Conservation (phyloP, 2,888 invertebrate species). For the Lasioglossum vierecki region DNA sequence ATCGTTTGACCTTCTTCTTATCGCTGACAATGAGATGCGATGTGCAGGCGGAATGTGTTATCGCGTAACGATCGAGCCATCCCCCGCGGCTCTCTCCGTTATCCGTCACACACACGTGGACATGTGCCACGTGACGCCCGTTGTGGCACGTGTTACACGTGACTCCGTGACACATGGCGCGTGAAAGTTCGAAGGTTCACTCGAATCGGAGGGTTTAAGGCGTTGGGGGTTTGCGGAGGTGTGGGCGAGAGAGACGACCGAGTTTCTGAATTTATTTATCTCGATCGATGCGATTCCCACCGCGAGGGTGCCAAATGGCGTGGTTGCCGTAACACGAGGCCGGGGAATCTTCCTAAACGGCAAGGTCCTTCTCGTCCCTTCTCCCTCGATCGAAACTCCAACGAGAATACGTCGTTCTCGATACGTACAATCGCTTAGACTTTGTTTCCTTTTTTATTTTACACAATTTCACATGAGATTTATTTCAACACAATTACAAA, state of each 20-base stretch:
- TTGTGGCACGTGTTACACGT: too few relatives aligned
- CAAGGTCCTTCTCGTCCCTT: constrained; percentile 36
- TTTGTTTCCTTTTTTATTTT: too few relatives aligned
- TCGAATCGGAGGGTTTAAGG: not conserved
- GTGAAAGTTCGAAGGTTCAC: constrained; percentile 5
- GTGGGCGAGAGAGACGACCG: not conserved
- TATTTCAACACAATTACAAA: too few relatives aligned
- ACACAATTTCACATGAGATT: too few relatives aligned
- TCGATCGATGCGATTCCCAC: not conserved
- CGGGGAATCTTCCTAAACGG: constrained; percentile 34
- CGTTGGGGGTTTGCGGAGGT: not conserved
- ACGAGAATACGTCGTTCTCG: not conserved
- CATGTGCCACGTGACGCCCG: not conserved
- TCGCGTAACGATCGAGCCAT: not conserved
- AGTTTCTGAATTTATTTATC: constrained; percentile 7
- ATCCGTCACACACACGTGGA: not conserved
- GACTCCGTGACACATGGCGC: not conserved
- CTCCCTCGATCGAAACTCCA: constrained; percentile 2
- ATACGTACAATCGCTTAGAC: not conserved
- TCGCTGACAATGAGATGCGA: not conserved
- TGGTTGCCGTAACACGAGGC: not conserved
- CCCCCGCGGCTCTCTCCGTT: not conserved
- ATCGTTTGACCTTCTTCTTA: not conserved
- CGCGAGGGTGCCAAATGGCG: not conserved
- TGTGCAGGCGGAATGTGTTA: not conserved